Base-by-base conservation (phyloP, 2,113 vertebrate genomes). In the Jaculus jaculus region DNA sequence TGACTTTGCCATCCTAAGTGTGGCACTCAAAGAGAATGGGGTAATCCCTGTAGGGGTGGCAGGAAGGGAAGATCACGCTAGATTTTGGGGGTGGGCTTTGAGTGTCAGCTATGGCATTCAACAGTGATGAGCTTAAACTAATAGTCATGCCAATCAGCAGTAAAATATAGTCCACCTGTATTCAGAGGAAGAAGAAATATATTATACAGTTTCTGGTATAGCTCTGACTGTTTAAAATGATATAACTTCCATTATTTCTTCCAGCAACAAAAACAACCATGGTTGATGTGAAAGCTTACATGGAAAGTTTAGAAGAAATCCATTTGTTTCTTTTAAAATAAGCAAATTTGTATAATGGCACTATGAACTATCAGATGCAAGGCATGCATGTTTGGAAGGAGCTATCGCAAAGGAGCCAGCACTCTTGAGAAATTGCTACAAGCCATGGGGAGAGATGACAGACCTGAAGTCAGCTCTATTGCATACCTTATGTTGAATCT, bases 291-390 rank as follows among this genome's bases (percentile, higher is more conserved):
- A 65, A 61, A 77, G 7, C 16, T 84, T 82, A 15, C 30, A 79
- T 26, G 34, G 26, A 7, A 74, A 73, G 80, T 54, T 51, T 37
- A 86, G 66, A 93, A 90, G 66, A 93, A 94, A 90, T 32, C 17
- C 4, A 30, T 69, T 85, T 71, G 12, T 68, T 65, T 80, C 23
- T 93, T 79, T 82, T 16, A 82, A 63, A 93, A 54, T 82, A 91
- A 93, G n/a, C 88, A 30, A n/a, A 89, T 90, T 87, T 80, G 51
- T 93, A 84, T 42, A 94, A 78, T 69, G 78, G 7, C 16, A 58
- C 6, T 66, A 74, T 77, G 58, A 88, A 77, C 66, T 81, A 5
- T 88, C 34, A 71, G n/a, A 84, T 68, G 24, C 65, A 60, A 93
- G 71, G 16, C 39, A 75, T 61, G 21, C 18, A 71, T 63, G 77